Evolutionary conservation across 2,888 invertebrate genomes (phyloP).

Genomic region (Tubulanus polymorphus): DNA sequence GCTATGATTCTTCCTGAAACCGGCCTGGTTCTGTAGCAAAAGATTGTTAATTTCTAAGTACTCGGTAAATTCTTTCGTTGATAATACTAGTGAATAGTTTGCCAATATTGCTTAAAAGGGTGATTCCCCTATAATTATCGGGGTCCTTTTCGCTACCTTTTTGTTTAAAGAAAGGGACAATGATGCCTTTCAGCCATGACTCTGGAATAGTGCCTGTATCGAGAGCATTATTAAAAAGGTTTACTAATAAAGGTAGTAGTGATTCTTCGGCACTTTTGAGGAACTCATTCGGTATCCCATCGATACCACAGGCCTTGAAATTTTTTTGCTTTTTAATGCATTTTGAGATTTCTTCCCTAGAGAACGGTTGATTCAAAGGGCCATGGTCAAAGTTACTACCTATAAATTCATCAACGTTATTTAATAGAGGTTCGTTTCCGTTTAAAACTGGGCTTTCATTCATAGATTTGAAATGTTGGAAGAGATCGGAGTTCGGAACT

Average conservation of each 20-base stretch:
- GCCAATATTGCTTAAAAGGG: constrained; percentile 13
- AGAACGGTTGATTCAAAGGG: no score
- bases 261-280: constrained; percentile 8
- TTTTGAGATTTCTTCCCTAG: constrained; percentile 5
- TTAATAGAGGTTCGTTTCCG: no score
- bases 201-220: constrained; percentile 6
- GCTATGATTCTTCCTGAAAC: constrained; percentile 13
- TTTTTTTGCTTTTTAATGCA: constrained; percentile 5
- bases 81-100: constrained; percentile 18
- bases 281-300: constrained; percentile 13
- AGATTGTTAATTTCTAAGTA: constrained; percentile 9
- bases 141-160: constrained; percentile 13
- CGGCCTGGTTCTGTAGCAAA: constrained; percentile 18
- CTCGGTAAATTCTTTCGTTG: constrained; percentile 15
- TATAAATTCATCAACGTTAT: no score
- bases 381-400: no score
- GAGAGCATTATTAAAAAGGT: constrained; percentile 16
- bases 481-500: no score
- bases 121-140: constrained; percentile 18
- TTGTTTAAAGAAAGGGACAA: constrained; percentile 15
- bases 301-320: constrained; percentile 12
- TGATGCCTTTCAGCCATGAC: constrained; percentile 11
- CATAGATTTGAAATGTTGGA: background rate
- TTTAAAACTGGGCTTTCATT: no score
- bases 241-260: constrained; percentile 5